Percentiles rank a stretch among this genome's conserved stretches.
Evolutionary conservation across 2,797 vertebrate species (phyloP).

Genomic region (Lates japonicus): DNA sequence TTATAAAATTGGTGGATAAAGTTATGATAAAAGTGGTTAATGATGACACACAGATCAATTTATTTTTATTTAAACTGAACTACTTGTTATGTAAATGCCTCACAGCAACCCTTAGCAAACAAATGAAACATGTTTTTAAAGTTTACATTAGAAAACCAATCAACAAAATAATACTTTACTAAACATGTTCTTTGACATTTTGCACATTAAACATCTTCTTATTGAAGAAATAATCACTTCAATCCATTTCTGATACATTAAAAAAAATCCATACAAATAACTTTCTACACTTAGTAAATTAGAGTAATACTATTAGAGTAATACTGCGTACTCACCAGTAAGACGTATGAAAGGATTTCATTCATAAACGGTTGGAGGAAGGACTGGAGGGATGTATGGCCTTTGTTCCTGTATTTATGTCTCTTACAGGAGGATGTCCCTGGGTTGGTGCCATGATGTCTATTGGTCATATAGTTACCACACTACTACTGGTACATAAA

Average conservation of each 20-base stretch:
- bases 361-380: not conserved
- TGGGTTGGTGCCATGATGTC: not conserved
- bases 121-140: not conserved
- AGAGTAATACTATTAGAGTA: not conserved
- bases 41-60: no score
- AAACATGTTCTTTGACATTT: not conserved
- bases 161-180: not conserved
- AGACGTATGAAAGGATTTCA: not conserved
- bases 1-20: no score
- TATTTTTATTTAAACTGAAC: not conserved
- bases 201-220: not conserved
- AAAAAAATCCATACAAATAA: not conserved
- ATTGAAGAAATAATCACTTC: not conserved
- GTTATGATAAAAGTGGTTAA: no score
- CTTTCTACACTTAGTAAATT: not conserved
- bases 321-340: conserved; percentile 36
- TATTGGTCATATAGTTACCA: not conserved
- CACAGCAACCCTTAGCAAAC: not conserved
- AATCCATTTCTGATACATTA: no score
- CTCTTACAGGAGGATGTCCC: not conserved
- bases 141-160: not conserved
- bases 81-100: not conserved
- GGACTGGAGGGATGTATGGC: not conserved
- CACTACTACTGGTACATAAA: not conserved
- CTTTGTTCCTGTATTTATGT: conserved; percentile 14